phyloP scores from a whole-genome alignment of 1,140 invertebrate genomes.

The Pogonomyrmex barbatus region DNA sequence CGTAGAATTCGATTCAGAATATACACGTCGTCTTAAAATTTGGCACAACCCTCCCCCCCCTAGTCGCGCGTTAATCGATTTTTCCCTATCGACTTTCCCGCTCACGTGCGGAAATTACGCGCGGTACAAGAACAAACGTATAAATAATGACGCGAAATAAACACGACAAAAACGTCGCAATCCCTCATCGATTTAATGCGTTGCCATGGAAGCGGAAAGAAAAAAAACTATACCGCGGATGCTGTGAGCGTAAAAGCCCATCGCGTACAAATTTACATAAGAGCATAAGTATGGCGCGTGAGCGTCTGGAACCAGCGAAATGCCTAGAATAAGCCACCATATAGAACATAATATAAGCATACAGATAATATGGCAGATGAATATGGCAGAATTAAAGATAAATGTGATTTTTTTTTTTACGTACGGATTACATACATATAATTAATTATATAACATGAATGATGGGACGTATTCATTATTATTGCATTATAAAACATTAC shows the following conservation, averaged over 20 bases:
- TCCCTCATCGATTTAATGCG: conserved; percentile 63
- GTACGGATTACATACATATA: background rate
- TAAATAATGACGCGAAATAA: conserved; percentile 60
- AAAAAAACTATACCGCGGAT: conserved; percentile 39
- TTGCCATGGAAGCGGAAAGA: conserved; percentile 51
- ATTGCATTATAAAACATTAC: background rate
- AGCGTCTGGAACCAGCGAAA: conserved; percentile 26
- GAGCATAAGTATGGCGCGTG: conserved; percentile 48
- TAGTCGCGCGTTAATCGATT: conserved; percentile 52
- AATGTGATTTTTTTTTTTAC: background rate
- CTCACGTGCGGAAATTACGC: conserved; percentile 56
- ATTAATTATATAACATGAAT: background rate
- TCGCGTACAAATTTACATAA: conserved; percentile 60
- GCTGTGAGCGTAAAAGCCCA: conserved; percentile 51
- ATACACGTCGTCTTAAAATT: conserved; percentile 29
- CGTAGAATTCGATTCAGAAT: background rate
- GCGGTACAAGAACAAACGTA: conserved; percentile 59
- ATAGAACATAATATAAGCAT: conserved; percentile 18
- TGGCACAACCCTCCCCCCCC: background rate
- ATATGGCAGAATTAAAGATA: background rate
- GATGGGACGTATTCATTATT: background rate
- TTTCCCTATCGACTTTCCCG: conserved; percentile 34
- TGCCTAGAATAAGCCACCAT: background rate
- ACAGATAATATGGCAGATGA: background rate
- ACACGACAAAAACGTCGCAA: conserved; percentile 58